Percentiles rank a stretch among this genome's conserved stretches.
Evolutionary conservation across 2,888 invertebrate species (phyloP).

Genomic region (Himalopsyche anomala): DNA sequence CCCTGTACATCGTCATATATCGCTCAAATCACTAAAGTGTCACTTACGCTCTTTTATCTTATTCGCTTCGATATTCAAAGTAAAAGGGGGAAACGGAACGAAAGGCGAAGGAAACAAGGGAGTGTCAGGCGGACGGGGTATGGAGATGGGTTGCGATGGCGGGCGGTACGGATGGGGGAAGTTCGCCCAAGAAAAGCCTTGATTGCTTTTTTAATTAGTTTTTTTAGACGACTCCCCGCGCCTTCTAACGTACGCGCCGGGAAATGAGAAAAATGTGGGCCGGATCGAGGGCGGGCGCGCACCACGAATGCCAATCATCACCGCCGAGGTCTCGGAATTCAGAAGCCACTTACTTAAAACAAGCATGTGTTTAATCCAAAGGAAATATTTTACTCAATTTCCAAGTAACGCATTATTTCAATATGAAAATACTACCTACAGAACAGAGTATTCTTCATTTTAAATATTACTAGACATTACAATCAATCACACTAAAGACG

Average conservation of each 20-base stretch:
- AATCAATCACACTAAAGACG: too few relatives aligned
- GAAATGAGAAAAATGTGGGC: slow-evolving; percentile 36
- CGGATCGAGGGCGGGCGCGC: slow-evolving; percentile 2
- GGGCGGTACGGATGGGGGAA: slow-evolving; percentile 54
- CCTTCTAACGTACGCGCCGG: slow-evolving; percentile 54
- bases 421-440: too few relatives aligned
- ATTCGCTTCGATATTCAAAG: slow-evolving; percentile 61
- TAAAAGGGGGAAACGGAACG: slow-evolving; percentile 51
- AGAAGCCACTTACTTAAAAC: slow-evolving; percentile 19
- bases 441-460: too few relatives aligned
- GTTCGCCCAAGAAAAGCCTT: slow-evolving; percentile 66
- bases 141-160: too few relatives aligned
- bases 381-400: not conserved
- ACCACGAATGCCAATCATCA: slow-evolving; percentile 22
- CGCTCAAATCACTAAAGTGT: slow-evolving; percentile 20
- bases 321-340: not conserved
- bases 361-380: not conserved
- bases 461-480: too few relatives aligned
- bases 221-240: slow-evolving; percentile 62
- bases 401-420: too few relatives aligned
- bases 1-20: slow-evolving; percentile 13
- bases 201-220: slow-evolving; percentile 66
- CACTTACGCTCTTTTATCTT: slow-evolving; percentile 5
- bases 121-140: slow-evolving; percentile 22
- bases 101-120: slow-evolving; percentile 55